phyloP scores from a whole-genome alignment of 2,888 invertebrate species.

The Chrysolina haemoptera region DNA sequence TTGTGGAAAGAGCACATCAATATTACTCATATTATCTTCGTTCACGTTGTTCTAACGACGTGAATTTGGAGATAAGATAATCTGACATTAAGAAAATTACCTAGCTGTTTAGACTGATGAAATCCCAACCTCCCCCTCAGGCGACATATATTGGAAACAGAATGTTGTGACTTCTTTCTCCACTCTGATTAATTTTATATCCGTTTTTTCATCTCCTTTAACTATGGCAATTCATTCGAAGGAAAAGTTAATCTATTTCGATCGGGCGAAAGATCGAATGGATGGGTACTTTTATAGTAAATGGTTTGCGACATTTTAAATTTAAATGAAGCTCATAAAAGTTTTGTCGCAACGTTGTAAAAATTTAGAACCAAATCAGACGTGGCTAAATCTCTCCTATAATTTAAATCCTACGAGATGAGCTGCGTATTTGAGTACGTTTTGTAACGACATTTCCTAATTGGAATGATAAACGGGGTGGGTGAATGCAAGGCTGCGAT shows the following conservation, averaged over 20 bases:
- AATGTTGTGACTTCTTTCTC: conserved; percentile 34
- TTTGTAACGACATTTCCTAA: conserved; percentile 54
- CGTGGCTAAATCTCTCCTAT: conserved; percentile 42
- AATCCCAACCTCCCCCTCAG: conserved; percentile 32
- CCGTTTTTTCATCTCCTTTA: conserved; percentile 41
- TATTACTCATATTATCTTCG: too few species aligned
- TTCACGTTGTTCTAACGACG: neutral
- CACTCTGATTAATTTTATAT: conserved; percentile 44
- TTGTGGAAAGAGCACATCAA: too few species aligned
- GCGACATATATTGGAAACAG: conserved; percentile 42
- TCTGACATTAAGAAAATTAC: conserved; percentile 37
- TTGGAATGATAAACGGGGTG: conserved; percentile 60
- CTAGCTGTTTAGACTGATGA: conserved; percentile 41
- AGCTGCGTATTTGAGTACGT: conserved; percentile 41
- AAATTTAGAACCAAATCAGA: conserved; percentile 50
- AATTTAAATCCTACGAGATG: conserved; percentile 47
- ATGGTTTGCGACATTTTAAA: conserved; percentile 57
- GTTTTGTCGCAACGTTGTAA: conserved; percentile 54
- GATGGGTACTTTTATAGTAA: conserved; percentile 52
- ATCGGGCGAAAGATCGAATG: conserved; percentile 50
- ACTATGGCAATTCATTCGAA: conserved; percentile 39
- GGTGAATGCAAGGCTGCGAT: conserved; percentile 48
- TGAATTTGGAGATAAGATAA: conserved; percentile 37
- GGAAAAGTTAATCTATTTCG: conserved; percentile 42
- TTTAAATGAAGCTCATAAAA: conserved; percentile 64